These are phyloP conservation scores for Andrena marginata DNA, from an alignment of 2,888 invertebrate genomes.

Conservation along the genomic window DNA sequence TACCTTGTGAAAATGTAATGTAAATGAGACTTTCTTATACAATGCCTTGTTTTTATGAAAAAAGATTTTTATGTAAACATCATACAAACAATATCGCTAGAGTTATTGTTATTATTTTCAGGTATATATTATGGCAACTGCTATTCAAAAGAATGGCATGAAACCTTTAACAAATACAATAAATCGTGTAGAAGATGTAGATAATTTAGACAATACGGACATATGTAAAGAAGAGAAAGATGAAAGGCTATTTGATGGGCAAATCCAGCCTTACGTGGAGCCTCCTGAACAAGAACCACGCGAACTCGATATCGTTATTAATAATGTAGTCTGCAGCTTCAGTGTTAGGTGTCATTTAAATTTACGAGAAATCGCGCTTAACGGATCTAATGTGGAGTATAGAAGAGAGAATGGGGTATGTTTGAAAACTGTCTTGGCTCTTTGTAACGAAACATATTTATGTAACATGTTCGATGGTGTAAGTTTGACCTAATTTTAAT, in stretches of 20 bases:
- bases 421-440: constrained; percentile 42
- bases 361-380: constrained; percentile 96
- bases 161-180: constrained; percentile 90
- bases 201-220: constrained; percentile 74
- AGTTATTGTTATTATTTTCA: constrained; percentile 62
- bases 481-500: background rate
- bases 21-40: no score
- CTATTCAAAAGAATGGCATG: constrained; percentile 93
- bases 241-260: constrained; percentile 71
- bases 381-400: constrained; percentile 97
- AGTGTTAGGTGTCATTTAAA: constrained; percentile 98
- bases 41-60: no score
- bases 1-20: no score
- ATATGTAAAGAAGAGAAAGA: constrained; percentile 71
- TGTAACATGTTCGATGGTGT: constrained; percentile 6
- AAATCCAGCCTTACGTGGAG: constrained; percentile 65
- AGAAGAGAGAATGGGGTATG: constrained; percentile 95
- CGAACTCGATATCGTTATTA: constrained; percentile 97
- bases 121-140: constrained; percentile 90
- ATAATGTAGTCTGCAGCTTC: constrained; percentile 99
- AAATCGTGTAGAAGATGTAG: constrained; percentile 80
- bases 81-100: background rate
- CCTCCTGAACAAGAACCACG: constrained; percentile 86
- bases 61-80: background rate
- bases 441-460: background rate